Base-by-base conservation (phyloP, 2,888 invertebrate genomes). In the Pterobdella sp. region DNA sequence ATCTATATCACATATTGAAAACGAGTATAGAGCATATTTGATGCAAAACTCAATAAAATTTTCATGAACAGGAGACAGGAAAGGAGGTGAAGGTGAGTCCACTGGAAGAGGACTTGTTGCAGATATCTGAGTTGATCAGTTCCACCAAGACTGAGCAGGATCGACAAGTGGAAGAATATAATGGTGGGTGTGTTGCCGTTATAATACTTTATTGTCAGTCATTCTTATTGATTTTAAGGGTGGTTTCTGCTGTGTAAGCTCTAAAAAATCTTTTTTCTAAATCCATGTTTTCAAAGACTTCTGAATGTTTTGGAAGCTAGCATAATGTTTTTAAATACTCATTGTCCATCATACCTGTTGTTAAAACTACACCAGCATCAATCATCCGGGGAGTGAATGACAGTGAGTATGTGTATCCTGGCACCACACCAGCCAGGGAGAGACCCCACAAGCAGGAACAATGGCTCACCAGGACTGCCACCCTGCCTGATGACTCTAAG, bases 401-500 rank as follows among this genome's bases (percentile, higher is more conserved):
- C 31, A 52, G 56, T 18, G 56, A 71, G 63, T 71, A 71, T 36
- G 37, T 60, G 22, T 71, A 71, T 34, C 71, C 71, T 10, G 71
- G 60, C 34, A 2, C 60, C 0, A 26, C 63, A 3, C 60, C 71
- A 1, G 22, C 31, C n/a, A 2, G 29, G 34, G 56, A 63, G 31
- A 18, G 26, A 14, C 18, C 31, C 10, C 31, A 34, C 1, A 18
- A 34, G 31, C 29, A 56, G 29, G 69, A 73, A n/a, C 42, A 73
- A 34, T 49, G 68, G 42, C 65, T 73, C 29, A 68, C 36, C 31
- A 63, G 68, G 60, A 63, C 63, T 31, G 64, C 68, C 1, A 60
- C 68, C 49, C 52, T 73, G 73, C 73, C 73, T 0, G 73, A 73
- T n/a, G 73, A 73, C 31, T 42, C 36, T 0, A 69, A 69, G 42